phyloP scores from a whole-genome alignment of 1,140 invertebrate genomes.

The Tribolium castaneum region DNA sequence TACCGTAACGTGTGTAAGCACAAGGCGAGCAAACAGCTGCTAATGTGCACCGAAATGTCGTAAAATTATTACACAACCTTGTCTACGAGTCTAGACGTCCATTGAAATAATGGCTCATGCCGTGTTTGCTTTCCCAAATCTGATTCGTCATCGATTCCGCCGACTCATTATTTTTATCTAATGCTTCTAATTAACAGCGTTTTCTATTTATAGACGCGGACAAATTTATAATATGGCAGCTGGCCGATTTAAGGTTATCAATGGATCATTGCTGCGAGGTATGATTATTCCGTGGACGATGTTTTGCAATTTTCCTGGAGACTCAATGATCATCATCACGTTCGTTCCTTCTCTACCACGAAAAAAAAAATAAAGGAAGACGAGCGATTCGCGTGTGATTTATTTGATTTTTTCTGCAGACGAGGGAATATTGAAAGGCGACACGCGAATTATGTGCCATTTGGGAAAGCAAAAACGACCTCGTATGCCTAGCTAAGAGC shows the following conservation, averaged over 20 bases:
- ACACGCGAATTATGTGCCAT: not conserved
- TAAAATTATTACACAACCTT: conserved; percentile 33
- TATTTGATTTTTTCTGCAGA: not conserved
- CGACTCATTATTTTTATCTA: conserved; percentile 33
- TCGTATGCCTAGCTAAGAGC: too few species aligned
- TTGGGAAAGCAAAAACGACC: too few species aligned
- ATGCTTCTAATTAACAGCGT: conserved; percentile 7
- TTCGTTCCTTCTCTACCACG: not conserved
- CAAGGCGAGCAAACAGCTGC: conserved; percentile 18
- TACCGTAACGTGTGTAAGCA: conserved; percentile 22
- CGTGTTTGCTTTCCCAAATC: not conserved
- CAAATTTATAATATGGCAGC: conserved; percentile 23
- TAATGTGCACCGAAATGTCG: conserved; percentile 22
- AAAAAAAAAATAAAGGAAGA: not conserved
- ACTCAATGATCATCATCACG: not conserved
- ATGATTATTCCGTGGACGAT: conserved; percentile 10
- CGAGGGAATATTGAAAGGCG: not conserved
- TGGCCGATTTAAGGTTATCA: conserved; percentile 19
- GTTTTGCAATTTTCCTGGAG: conserved; percentile 14
- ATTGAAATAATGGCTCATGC: conserved; percentile 4
- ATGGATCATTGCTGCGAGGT: conserved; percentile 26
- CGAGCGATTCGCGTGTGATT: not conserved
- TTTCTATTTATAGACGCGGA: conserved; percentile 10
- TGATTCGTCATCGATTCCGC: conserved; percentile 28
- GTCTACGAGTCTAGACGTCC: conserved; percentile 10